Evolutionary conservation across 2,797 vertebrate genomes (phyloP).

Genomic region (Microctenopoma lineatum): DNA sequence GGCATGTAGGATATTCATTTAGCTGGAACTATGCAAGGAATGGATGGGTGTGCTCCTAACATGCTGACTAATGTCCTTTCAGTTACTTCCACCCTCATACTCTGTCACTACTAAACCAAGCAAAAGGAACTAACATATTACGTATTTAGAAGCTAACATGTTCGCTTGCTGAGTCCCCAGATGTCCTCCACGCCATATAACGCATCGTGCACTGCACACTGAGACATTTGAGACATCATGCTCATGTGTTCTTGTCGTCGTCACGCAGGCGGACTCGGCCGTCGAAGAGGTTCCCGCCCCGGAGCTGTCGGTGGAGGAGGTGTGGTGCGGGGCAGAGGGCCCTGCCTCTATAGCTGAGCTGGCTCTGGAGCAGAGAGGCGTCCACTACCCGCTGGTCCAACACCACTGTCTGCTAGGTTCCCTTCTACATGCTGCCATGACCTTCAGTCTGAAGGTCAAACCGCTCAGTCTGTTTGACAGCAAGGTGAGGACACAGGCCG

Average conservation of each 20-base stretch:
- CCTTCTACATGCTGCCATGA: conserved; percentile 88
- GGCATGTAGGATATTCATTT: too few species aligned
- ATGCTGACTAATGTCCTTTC: too few species aligned
- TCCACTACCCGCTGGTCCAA: conserved; percentile 94
- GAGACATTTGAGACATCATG: too few species aligned
- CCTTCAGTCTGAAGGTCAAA: conserved; percentile 90
- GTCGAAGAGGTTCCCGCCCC: conserved; percentile 89
- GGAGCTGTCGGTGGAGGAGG: conserved; percentile 89
- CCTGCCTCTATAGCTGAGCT: conserved; percentile 93
- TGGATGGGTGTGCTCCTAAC: too few species aligned
- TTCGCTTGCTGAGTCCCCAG: too few species aligned
- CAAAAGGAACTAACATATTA: too few species aligned
- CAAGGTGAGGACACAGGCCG: conserved; percentile 83
- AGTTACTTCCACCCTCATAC: too few species aligned
- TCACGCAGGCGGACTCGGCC: conserved; percentile 87
- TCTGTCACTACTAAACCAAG: too few species aligned
- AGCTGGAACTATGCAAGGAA: too few species aligned
- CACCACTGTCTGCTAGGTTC: conserved; percentile 93
- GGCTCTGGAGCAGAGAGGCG: conserved; percentile 91
- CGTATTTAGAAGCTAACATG: too few species aligned
- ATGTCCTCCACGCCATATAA: too few species aligned
- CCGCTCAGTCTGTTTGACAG: conserved; percentile 94
- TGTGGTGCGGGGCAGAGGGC: conserved; percentile 89
- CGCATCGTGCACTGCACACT: too few species aligned
- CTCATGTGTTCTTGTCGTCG: not conserved